These are phyloP conservation scores for Diadegma fenestrale DNA, from an alignment of 2,888 invertebrate species.

Conservation along the genomic window DNA sequence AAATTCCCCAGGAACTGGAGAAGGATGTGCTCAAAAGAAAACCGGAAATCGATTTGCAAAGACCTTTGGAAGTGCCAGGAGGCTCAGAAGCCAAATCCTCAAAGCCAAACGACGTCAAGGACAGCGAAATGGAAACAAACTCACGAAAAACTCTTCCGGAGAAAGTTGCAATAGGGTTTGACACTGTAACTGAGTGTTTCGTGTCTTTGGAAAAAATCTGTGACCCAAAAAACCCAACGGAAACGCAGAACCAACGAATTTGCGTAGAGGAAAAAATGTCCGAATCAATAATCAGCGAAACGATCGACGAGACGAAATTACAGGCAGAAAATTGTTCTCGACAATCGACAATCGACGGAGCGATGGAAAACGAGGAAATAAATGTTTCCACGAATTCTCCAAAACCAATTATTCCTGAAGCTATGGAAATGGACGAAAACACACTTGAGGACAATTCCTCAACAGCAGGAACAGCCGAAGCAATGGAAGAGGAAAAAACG, in stretches of 20 bases:
- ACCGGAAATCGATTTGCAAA: slow-evolving; percentile 42
- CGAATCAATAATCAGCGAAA: not conserved
- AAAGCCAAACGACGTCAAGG: not conserved
- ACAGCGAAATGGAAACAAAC: not conserved
- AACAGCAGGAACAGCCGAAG: not conserved
- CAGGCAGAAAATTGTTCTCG: not conserved
- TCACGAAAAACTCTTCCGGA: not conserved
- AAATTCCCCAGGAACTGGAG: slow-evolving; percentile 46
- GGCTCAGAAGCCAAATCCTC: not conserved
- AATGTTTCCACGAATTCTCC: not conserved
- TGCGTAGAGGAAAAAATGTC: not conserved
- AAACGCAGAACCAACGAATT: not conserved
- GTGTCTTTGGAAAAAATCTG: not conserved
- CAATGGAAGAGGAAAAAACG: not conserved
- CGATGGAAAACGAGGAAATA: not conserved
- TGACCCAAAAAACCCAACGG: not conserved
- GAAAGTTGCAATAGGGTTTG: not conserved
- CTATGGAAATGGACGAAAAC: not conserved
- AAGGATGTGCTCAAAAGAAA: slow-evolving; percentile 17
- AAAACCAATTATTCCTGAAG: not conserved
- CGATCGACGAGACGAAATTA: not conserved
- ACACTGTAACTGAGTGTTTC: slow-evolving; percentile 1
- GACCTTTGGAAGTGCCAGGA: too few relatives aligned
- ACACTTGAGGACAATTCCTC: not conserved
- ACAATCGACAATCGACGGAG: not conserved